Conservation (phyloP, 2,888 invertebrate genomes). For the Acanthococcus lagerstroemiae region DNA sequence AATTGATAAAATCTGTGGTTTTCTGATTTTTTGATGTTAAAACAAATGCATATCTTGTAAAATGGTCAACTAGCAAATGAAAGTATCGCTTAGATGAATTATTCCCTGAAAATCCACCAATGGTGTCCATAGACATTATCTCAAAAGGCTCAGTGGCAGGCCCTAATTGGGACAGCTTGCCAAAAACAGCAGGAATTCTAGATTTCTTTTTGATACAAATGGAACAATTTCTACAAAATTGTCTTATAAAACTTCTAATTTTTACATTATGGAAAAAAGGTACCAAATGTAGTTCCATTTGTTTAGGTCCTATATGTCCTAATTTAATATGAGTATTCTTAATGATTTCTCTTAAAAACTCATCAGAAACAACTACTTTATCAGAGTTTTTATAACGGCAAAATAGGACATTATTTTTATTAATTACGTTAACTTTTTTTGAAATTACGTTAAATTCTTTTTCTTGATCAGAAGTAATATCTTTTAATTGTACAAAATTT, state of each 20-base stretch:
- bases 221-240: conserved; percentile 30
- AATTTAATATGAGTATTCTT: conserved; percentile 32
- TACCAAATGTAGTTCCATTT: conserved; percentile 30
- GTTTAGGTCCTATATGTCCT: conserved; percentile 32
- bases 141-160: conserved; percentile 38
- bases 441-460: not conserved
- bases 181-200: conserved; percentile 36
- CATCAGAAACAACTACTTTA: too few relatives aligned
- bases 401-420: conserved; percentile 29
- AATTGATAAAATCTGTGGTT: conserved; percentile 38
- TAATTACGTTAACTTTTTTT: conserved; percentile 14
- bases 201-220: conserved; percentile 39
- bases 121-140: conserved; percentile 38
- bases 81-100: conserved; percentile 38
- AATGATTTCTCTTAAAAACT: conserved; percentile 31
- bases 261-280: conserved; percentile 29
- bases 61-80: conserved; percentile 37
- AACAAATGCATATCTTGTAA: too few relatives aligned
- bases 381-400: conserved; percentile 26
- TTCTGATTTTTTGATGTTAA: too few relatives aligned
- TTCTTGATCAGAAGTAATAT: conserved; percentile 34
- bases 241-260: conserved; percentile 34
- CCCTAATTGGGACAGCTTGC: conserved; percentile 37
- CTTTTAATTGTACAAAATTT: conserved; percentile 30
- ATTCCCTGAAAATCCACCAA: conserved; percentile 38